Evolutionary conservation across 92 coral and sea anemone genomes (phyloP).

Genomic region (Phenganax stokvisi): DNA sequence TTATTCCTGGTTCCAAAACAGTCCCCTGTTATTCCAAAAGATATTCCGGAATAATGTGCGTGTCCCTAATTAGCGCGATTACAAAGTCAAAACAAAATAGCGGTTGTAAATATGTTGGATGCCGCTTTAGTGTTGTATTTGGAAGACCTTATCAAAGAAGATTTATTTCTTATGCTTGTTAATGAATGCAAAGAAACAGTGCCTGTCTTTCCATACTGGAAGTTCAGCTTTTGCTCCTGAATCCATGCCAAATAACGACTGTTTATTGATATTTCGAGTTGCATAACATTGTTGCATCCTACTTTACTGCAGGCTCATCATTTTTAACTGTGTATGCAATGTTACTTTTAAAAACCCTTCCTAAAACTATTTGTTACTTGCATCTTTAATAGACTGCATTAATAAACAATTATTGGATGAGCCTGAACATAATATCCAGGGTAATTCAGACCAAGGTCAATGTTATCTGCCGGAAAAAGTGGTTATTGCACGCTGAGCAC

Average conservation of each 20-base stretch:
- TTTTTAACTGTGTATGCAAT: no score
- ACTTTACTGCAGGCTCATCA: not conserved
- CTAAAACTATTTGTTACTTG: no score
- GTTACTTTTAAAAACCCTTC: not conserved
- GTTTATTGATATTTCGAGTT: not conserved
- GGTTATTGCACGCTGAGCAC: no score
- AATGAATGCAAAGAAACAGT: slow-evolving; percentile 12
- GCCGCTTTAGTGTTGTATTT: not conserved
- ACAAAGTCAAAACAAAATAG: not conserved
- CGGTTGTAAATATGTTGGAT: not conserved
- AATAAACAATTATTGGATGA: no score
- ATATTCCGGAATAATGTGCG: no score
- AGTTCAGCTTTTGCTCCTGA: not conserved
- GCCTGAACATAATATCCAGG: no score
- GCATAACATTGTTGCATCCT: not conserved
- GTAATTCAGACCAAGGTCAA: no score
- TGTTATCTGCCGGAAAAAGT: no score
- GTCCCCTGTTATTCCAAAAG: no score
- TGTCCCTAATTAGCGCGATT: not conserved
- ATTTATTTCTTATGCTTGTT: not conserved
- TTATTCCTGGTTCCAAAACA: no score
- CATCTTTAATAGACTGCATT: no score
- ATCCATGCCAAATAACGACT: not conserved
- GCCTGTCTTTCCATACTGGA: slow-evolving; percentile 20
- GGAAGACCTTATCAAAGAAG: not conserved